Base-by-base conservation (phyloP, 2,888 invertebrate genomes). In the Oxycera nigricornis region DNA sequence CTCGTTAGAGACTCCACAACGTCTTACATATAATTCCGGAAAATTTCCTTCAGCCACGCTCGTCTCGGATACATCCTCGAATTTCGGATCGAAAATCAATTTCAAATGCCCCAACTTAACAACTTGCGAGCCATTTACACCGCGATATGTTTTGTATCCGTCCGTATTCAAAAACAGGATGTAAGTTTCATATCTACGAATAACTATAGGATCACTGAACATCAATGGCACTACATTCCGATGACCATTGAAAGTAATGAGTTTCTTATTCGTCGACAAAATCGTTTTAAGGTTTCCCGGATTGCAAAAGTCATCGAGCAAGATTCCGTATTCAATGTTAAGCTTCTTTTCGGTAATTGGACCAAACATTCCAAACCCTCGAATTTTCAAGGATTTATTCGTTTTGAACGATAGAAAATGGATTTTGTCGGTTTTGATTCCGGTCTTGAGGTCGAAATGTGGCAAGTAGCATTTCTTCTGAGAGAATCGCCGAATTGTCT, bases 281-380 rank as follows among this genome's bases (percentile, higher is more conserved):
- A 57, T 55, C 24, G 26, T 31, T 39, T 72, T 72, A 1, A 57
- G 31, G 22, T 55, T 57, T 1, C 24, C 24, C 17, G 57, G 57
- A 57, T 57, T 39, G 39, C 57, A 57, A 1, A 72, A 72, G n/a
- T 72, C 57, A 57, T 72, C 72, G 1, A 72, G 22, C 11, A 72
- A n/a, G 1, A 72, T 11, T 35, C 72, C 72, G 35, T 72, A 72
- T 24, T 72, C 6, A 22, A 72, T 57, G n/a, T 55, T 20, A 2
- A 72, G 57, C 2, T 55, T 39, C 24, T 35, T 72, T 35, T 35
- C 24, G 14, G 55, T 72, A 31, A 39, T 55, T 57, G 72, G 72
- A 39, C 72, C 72, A 17, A 35, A 72, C n/a, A 72, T 55, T 22
- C 72, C 72, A 22, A 72, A 72, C 14, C 72, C 72, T 20, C 57